A percentile compares a stretch with the other conserved stretches of the same genome.
Evolutionary conservation across 2,797 vertebrate species (phyloP).

Genomic region (Poecilia picta): DNA sequence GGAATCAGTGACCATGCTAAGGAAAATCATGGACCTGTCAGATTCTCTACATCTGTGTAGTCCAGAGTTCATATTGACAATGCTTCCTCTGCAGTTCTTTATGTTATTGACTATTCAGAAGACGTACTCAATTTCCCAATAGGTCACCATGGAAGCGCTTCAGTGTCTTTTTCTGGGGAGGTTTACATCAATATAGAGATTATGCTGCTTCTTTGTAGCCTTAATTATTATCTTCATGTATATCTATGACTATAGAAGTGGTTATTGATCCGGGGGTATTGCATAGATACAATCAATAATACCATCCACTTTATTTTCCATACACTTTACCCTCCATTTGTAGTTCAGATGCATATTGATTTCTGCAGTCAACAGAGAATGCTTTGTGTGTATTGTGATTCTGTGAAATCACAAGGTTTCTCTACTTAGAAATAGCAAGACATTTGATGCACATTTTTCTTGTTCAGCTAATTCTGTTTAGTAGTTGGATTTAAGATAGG

Average conservation of each 20-base stretch:
- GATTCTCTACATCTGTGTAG: conserved; percentile 9
- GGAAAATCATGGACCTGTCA: conserved; percentile 13
- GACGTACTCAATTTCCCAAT: conserved; percentile 43
- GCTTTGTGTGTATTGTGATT: conserved; percentile 2
- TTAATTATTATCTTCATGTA: conserved; percentile 6
- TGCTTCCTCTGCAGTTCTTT: conserved; percentile 17
- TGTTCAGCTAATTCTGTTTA: background rate
- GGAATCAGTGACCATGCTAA: background rate
- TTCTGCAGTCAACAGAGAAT: background rate
- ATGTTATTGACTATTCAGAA: conserved; percentile 28
- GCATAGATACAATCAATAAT: conserved; percentile 24
- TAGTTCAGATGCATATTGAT: conserved; percentile 48
- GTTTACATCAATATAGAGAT: background rate
- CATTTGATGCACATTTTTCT: background rate
- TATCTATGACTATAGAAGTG: conserved; percentile 13
- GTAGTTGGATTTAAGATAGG: background rate
- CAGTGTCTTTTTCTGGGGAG: conserved; percentile 5
- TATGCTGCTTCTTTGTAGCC: background rate
- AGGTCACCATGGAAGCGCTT: conserved; percentile 17
- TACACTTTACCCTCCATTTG: conserved; percentile 31
- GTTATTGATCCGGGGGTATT: conserved; percentile 32
- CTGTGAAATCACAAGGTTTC: background rate
- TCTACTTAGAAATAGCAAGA: conserved; percentile 2
- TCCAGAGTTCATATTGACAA: conserved; percentile 19
- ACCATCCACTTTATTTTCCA: conserved; percentile 29